Evolutionary conservation across 2,888 invertebrate species (phyloP).

Genomic region (Chaitophorus viminalis): DNA sequence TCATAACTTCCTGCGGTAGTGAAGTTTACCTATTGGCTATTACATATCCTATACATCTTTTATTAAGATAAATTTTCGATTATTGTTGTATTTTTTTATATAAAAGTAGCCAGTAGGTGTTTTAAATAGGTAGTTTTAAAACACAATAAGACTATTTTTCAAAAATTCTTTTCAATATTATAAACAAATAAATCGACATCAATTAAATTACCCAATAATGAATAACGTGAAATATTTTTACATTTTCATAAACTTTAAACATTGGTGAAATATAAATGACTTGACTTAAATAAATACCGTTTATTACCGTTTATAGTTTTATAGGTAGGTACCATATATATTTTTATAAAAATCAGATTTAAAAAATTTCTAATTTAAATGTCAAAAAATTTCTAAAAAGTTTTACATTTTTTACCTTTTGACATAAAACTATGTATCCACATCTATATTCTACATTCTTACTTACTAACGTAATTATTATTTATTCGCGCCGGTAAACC

Average conservation of each 20-base stretch:
- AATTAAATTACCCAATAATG: background rate
- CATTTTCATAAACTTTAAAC: background rate
- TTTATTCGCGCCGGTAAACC: too few relatives aligned
- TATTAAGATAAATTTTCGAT: background rate
- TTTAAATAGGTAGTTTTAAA: background rate
- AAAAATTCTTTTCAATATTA: background rate
- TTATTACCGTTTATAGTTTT: background rate
- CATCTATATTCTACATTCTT: too few relatives aligned
- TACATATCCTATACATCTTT: background rate
- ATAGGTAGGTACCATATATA: too few relatives aligned
- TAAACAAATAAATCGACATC: background rate
- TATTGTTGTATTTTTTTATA: background rate
- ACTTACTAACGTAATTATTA: too few relatives aligned
- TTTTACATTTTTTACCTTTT: background rate
- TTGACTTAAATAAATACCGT: background rate
- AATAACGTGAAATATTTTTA: background rate
- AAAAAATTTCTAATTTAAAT: background rate
- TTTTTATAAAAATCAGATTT: background rate
- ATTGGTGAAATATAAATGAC: background rate
- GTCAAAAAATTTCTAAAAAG: background rate
- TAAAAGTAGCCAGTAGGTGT: background rate
- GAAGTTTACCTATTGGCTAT: too few relatives aligned
- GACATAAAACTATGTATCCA: too few relatives aligned
- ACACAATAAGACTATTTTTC: background rate
- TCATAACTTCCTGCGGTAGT: background rate